phyloP scores from a whole-genome alignment of 2,797 vertebrate species.

The Nannoperca obscura region DNA sequence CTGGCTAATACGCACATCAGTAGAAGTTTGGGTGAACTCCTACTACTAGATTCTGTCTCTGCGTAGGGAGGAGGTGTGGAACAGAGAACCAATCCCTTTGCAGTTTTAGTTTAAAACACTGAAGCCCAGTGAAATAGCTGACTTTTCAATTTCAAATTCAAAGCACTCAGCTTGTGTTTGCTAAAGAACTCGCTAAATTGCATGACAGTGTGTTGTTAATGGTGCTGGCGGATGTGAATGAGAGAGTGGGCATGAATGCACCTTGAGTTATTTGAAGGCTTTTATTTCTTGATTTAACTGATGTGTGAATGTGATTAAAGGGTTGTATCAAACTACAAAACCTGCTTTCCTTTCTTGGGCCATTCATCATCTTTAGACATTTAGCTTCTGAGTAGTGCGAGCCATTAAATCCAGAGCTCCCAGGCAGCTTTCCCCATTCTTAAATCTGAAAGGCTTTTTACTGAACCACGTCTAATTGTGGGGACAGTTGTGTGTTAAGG shows the following conservation, averaged over 20 bases:
- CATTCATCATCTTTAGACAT: constrained; percentile 80
- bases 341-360: constrained; percentile 66
- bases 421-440: constrained; percentile 70
- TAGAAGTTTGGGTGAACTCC: constrained; percentile 17
- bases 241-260: constrained; percentile 43
- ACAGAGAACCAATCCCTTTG: background rate
- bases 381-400: constrained; percentile 71
- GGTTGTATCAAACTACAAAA: constrained; percentile 69
- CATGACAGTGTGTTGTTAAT: constrained; percentile 49
- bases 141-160: constrained; percentile 34
- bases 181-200: constrained; percentile 36
- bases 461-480: constrained; percentile 81
- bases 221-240: constrained; percentile 43
- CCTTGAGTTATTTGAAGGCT: constrained; percentile 71
- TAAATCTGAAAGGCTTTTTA: constrained; percentile 75
- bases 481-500: constrained; percentile 76
- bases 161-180: constrained; percentile 29
- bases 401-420: constrained; percentile 78
- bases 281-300: constrained; percentile 71
- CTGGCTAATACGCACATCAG: background rate
- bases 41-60: background rate
- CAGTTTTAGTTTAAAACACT: background rate
- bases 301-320: constrained; percentile 76
- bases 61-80: background rate
- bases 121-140: background rate